Evolutionary conservation across 2,797 vertebrate genomes (phyloP), one percentile per base, ranked within the genome.

Genomic region (Cuniculus paca): DNA sequence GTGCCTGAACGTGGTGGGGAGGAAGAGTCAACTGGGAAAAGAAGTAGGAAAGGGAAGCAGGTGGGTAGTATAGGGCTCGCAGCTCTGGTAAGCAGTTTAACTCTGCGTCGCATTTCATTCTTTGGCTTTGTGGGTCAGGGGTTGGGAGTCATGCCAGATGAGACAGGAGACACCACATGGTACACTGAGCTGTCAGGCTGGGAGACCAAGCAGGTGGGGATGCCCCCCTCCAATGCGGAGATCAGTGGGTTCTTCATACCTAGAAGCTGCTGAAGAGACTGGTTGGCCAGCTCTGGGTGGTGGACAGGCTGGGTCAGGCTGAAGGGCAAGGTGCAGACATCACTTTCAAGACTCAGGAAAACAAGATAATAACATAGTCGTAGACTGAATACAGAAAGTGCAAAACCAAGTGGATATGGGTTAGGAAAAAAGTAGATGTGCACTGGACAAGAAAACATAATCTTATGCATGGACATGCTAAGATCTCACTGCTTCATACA

Each of bases 271-370:
- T 84, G 13, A 48, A 52, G 28, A 90, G 58, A 31, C 14, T 42
- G 56, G 12, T 17, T 75, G 60, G 17, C 56, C 22, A 36, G 72
- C 45, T 72, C 72, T 87, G 75, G 84, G 92, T 54, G 80, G 61
- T 12, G 75, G 26, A 14, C 9, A 20, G 65, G 34, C 93, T 20
- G 34, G 52, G 52, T 63, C 26, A 85, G 91, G 85, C 85, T 54
- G 52, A 80, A 92, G 77, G 84, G 93, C 89, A 95, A 90, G 54
- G 82, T 88, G 34, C 82, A 96, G 50, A 88, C 26, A 52, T n/a
- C 75, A 52, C 42, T 85, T 52, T 58, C 20, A 54, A 17, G 12
- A 52, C 36, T 11, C 24, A 63, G 22, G 52, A 61, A 77, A 94
- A 88, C 56, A 52, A 87, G 74, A 74, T 63, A 45, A 50, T 74